Percentiles rank a stretch among this genome's conserved stretches.
phyloP scores from a whole-genome alignment of 1,140 invertebrate genomes.

The Drosophila aff. region DNA sequence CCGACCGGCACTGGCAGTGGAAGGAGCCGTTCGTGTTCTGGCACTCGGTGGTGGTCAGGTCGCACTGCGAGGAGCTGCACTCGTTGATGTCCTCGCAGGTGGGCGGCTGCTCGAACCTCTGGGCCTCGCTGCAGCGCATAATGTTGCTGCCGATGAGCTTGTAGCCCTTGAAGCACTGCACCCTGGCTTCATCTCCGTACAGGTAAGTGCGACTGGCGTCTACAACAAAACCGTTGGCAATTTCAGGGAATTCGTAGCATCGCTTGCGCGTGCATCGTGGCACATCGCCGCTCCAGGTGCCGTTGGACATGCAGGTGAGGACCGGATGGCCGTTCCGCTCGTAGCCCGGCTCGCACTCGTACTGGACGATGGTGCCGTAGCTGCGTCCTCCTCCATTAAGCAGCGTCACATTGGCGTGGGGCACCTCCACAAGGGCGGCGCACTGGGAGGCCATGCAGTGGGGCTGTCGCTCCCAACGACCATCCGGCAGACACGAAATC shows the following conservation, averaged over 20 bases:
- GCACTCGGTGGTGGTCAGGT: slow-evolving; percentile 95
- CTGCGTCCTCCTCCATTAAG: slow-evolving; percentile 97
- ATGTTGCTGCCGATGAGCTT: slow-evolving; percentile 93
- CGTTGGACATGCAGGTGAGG: slow-evolving; percentile 97
- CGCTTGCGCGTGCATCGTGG: slow-evolving; percentile 94
- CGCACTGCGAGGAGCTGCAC: slow-evolving; percentile 95
- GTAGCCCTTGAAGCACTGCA: slow-evolving; percentile 96
- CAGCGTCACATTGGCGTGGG: slow-evolving; percentile 94
- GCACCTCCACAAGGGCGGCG: slow-evolving; percentile 93
- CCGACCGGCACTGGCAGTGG: slow-evolving; percentile 94
- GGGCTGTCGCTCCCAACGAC: slow-evolving; percentile 96
- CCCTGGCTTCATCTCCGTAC: slow-evolving; percentile 95
- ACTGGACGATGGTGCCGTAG: slow-evolving; percentile 97
- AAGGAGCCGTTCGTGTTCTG: slow-evolving; percentile 96
- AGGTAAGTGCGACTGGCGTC: slow-evolving; percentile 91
- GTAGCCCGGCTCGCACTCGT: slow-evolving; percentile 97
- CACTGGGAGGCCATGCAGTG: slow-evolving; percentile 97
- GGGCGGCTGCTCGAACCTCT: slow-evolving; percentile 93
- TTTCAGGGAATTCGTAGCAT: slow-evolving; percentile 93
- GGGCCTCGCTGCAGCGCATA: slow-evolving; percentile 94
- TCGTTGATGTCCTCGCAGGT: slow-evolving; percentile 97
- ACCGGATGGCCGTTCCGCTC: slow-evolving; percentile 94
- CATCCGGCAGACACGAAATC: slow-evolving; percentile 94
- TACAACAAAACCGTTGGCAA: slow-evolving; percentile 94
- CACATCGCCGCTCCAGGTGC: slow-evolving; percentile 97